Evolutionary conservation across 2,797 vertebrate species (phyloP), one percentile per base, ranked within the genome.

Genomic region (Crocodylus rhombifer): DNA sequence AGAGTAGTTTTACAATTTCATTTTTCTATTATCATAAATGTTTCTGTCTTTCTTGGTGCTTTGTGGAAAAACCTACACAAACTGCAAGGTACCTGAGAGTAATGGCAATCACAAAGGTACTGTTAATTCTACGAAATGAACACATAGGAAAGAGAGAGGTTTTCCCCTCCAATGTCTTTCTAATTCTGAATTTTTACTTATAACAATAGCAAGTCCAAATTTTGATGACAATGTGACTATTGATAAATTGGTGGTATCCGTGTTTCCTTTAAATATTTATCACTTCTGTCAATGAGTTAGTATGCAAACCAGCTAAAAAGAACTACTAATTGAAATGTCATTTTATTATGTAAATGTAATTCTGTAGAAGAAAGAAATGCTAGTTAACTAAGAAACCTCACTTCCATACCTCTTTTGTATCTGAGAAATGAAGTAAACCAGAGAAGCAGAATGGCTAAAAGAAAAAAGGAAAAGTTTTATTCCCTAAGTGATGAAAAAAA

Each of bases 381-480:
- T 77, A 84, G 62, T 28, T 88, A 80, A 88, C 84, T 85, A 51
- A 87, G 74, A 74, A 94, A 82, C 36, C 23, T n/a, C 78, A 63
- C 87, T 92, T 62, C 26, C 21, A 12, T 2, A 7, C 4, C 2
- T 78, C 3, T 61, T 84, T 57, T 51, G 28, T 33, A 76, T 64
- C 64, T 87, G 58, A 75, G 95, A 94, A 65, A 84, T 84, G 76
- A 86, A 94, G 86, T 30, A 36, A 91, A 90, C 23, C 80, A 64
- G 87, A 77, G 2, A 36, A 6, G 80, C 14, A 2, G 2, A 0
- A 87, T 84, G 92, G 55, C 85, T 79, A 84, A 77, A 83, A 82
- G 73, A 28, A 88, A 83, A 76, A 42, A 79, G 15, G 4, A 2
- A 0, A 14, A 56, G 30, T 82, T 89, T 82, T 82, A 8, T 42